Percentiles rank a stretch among this genome's conserved stretches.
Evolutionary conservation across 2,797 vertebrate genomes (phyloP).

Genomic region (Carapus acus): DNA sequence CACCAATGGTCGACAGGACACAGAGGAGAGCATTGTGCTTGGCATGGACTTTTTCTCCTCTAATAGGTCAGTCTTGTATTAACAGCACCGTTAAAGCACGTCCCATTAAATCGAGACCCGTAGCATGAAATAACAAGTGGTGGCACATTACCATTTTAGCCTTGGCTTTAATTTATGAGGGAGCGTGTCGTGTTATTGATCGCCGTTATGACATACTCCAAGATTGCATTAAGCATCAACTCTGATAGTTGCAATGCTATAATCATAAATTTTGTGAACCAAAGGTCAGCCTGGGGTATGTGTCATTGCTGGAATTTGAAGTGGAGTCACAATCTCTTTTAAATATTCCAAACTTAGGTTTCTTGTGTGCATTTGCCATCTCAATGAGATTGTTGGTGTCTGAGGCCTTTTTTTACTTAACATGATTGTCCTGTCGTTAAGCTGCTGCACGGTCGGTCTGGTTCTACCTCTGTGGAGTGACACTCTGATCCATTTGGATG

Average conservation of each 20-base stretch:
- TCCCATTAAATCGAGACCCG: neutral
- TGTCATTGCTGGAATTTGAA: too few relatives aligned
- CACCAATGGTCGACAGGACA: slow-evolving; percentile 93
- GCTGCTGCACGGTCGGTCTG: slow-evolving; percentile 88
- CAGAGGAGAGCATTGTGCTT: slow-evolving; percentile 93
- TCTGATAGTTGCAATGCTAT: too few relatives aligned
- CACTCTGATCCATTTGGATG: slow-evolving; percentile 96
- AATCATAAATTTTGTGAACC: too few relatives aligned
- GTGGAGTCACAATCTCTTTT: too few relatives aligned
- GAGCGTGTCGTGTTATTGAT: too few relatives aligned
- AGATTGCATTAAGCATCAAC: too few relatives aligned
- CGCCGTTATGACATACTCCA: too few relatives aligned
- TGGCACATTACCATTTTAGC: neutral
- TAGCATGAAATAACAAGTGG: neutral
- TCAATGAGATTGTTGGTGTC: too few relatives aligned
- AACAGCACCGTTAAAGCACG: neutral
- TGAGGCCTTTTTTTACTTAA: slow-evolving; percentile 44
- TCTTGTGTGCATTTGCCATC: too few relatives aligned
- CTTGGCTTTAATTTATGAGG: neutral
- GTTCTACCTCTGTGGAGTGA: slow-evolving; percentile 98
- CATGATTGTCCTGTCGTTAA: slow-evolving; percentile 57
- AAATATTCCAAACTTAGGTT: too few relatives aligned
- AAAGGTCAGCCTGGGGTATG: too few relatives aligned
- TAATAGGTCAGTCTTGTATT: slow-evolving; percentile 76
- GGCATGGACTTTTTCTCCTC: slow-evolving; percentile 93